A percentile compares a stretch with the other conserved stretches of the same genome.
Conservation (phyloP, 2,797 vertebrate genomes). For the Coreius guichenoti region DNA sequence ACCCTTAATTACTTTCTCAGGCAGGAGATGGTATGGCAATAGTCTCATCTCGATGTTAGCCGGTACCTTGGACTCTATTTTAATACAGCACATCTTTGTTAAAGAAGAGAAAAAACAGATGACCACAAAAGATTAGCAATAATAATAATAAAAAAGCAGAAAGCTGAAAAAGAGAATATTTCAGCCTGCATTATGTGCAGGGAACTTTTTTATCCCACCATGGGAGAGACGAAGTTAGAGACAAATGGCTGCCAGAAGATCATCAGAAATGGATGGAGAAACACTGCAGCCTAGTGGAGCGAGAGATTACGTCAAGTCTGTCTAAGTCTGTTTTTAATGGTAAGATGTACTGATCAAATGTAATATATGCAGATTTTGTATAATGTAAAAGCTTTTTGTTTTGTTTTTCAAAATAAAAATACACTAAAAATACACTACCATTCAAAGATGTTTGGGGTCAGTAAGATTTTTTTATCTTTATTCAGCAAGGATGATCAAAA, state of each 20-base stretch:
- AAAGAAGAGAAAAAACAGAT: neutral
- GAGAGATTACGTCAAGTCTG: neutral
- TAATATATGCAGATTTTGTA: neutral
- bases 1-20: conserved; percentile 73
- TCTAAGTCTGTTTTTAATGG: neutral
- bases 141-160: neutral
- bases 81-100: neutral
- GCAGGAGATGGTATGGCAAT: conserved; percentile 36
- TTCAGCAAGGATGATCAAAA: neutral
- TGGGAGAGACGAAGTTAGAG: conserved; percentile 5
- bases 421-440: neutral
- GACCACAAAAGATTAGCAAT: neutral
- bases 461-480: neutral
- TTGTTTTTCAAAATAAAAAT: neutral
- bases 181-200: neutral
- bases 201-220: conserved; percentile 4
- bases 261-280: conserved; percentile 54
- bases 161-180: neutral
- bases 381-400: neutral
- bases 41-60: conserved; percentile 10
- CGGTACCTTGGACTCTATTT: neutral
- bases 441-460: neutral
- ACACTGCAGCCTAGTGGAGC: conserved; percentile 77
- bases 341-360: neutral
- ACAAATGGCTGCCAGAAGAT: conserved; percentile 71